Base-by-base conservation (phyloP, 2,888 invertebrate genomes). In the Physocephala rufipes region DNA sequence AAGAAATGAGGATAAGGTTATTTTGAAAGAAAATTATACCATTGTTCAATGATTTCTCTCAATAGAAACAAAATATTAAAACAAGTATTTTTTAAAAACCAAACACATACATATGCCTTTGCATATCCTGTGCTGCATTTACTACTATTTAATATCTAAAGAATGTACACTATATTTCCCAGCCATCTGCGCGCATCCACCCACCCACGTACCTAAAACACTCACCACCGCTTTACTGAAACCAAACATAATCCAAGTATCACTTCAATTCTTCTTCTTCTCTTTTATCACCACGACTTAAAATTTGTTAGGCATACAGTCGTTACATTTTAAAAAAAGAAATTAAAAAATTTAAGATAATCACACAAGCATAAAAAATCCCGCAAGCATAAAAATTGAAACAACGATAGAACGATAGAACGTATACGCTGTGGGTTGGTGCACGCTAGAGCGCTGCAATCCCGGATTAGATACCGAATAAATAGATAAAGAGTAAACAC, bases 181-280 rank as follows among this genome's bases (percentile, higher is more conserved):
- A 36, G 4, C 4, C 36, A 36, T 9, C 36, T 9, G 12, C 21
- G 53, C 21, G 5, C 7, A 21, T 2, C 19, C 21, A 53, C 21
- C 12, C 53, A 53, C 26, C 58, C 58, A 58, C 36, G 9, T 9
- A 15, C 24, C 9, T 58, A 28, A 58, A 49, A 7, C 15, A 49
- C 5, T 49, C 16, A 19, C 7, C 7, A 26, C n/a, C n/a, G n/a
- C 26, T 58, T 58, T 15, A n/a, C 24, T 24, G 36, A 45, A 43
- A 47, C 45, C 47, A 28, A 61, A 26, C 9, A 47, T 43, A 51
- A 53, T 30, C 19, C n/a, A 45, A 67, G 59, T 59, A 49, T 9
- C 67, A 67, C 67, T 67, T 67, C 24, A 67, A 47, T 61, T 59
- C 30, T n/a, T 67, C 63, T 63, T 63, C 45, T 26, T 36, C 9